Base-by-base conservation (phyloP, 2,113 vertebrate genomes). In the Colistium nudipinnis region DNA sequence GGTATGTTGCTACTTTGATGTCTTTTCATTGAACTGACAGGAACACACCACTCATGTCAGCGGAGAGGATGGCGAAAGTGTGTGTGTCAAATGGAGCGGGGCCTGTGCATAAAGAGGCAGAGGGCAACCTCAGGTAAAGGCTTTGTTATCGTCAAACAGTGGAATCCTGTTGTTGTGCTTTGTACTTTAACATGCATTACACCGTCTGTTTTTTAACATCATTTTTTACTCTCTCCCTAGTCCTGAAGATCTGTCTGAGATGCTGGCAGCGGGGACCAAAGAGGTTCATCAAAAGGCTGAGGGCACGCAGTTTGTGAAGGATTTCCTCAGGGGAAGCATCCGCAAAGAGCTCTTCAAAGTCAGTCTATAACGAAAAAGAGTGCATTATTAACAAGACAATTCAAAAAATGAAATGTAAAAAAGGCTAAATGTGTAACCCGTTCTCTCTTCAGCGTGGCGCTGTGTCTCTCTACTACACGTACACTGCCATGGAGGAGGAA, bases 291-390 rank as follows among this genome's bases (percentile, higher is more conserved):
- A 97, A 74, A 94, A 93, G 51, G 98, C 97, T 0, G 96, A 98
- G 88, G 99, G 96, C 85, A 96, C 96, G 0, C 93, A 94, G 83
- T 99, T 99, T 80, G 97, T 99, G 75, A 98, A 98, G 86, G 96
- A 98, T 74, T 99, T 99, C 82, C 93, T 99, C 64, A 95, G 91
- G 71, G 98, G 98, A 8, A 93, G 90, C 33, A 98, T 99, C 81
- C 92, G 91, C 64, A 94, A 91, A 87, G 95, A 98, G 76, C 92
- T 98, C 16, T 99, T 99, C 78, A 96, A 98, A 95, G 98, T 98
- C 74, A 71, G 89, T 39, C 3, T 41, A 60, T 56, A 47, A 28
- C 24, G 5, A 47, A 4, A 2, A 7, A 44, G 8, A 13, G 17
- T 47, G 5, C 12, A 2, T 41, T 30, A 35, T 35, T 35, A 2